These are phyloP conservation scores for Eupithecia exiguata DNA, from an alignment of 2,888 invertebrate species.

Conservation along the genomic window DNA sequence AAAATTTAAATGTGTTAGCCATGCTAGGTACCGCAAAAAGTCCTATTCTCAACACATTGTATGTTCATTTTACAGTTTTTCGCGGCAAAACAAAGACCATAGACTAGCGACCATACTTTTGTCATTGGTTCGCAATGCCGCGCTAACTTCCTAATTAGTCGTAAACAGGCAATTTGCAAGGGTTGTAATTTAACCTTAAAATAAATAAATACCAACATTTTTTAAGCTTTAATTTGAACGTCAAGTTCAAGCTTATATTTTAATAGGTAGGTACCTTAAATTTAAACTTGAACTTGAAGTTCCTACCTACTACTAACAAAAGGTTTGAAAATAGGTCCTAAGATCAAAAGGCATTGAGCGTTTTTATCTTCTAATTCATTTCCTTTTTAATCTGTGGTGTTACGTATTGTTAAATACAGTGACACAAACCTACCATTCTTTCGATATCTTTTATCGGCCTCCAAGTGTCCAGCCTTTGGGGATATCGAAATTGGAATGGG, in stretches of 20 bases:
- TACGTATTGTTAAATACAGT: background rate
- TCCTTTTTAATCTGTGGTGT: background rate
- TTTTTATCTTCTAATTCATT: background rate
- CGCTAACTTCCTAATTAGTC: conserved; percentile 68
- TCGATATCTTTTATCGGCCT: background rate
- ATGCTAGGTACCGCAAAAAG: conserved; percentile 4
- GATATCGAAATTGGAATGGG: background rate
- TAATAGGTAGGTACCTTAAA: too few relatives aligned
- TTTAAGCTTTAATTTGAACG: background rate
- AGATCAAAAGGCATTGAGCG: background rate
- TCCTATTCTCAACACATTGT: conserved; percentile 19
- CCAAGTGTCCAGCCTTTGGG: background rate
- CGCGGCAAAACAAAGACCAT: conserved; percentile 22
- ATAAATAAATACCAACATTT: background rate
- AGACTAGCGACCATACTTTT: conserved; percentile 18
- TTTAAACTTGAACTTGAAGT: too few relatives aligned
- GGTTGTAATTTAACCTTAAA: conserved; percentile 26
- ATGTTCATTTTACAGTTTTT: conserved; percentile 36
- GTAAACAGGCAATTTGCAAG: conserved; percentile 47
- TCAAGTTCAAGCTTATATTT: background rate
- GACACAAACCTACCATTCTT: background rate
- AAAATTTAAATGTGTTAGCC: background rate
- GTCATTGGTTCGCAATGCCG: conserved; percentile 54
- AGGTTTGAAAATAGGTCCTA: background rate
- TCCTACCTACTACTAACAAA: background rate